These are phyloP conservation scores for Cynodonichthys magdalenae DNA, from an alignment of 2,797 vertebrate species.

Conservation along the genomic window DNA sequence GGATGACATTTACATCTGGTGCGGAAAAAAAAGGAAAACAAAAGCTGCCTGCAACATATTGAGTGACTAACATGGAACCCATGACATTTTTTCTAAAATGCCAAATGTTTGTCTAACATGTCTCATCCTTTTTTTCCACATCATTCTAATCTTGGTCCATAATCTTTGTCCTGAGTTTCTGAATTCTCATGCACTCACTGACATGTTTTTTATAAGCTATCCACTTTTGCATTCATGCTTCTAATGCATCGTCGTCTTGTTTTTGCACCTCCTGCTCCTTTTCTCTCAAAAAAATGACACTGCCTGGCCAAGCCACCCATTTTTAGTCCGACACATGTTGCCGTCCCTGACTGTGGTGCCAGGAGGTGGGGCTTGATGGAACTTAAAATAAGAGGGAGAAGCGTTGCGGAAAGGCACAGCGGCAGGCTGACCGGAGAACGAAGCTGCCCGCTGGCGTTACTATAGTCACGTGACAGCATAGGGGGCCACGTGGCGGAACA, in stretches of 20 bases:
- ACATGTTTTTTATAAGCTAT: not conserved
- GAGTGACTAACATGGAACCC: slow-evolving; percentile 48
- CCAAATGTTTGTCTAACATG: slow-evolving; percentile 46
- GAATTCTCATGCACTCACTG: not conserved
- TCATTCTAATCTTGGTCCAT: slow-evolving; percentile 11
- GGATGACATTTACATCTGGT: slow-evolving; percentile 64
- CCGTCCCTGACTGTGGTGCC: slow-evolving; percentile 30
- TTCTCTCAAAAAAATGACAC: slow-evolving; percentile 16
- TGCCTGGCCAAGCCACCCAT: slow-evolving; percentile 15
- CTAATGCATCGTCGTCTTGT: slow-evolving; percentile 24
- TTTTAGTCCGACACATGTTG: slow-evolving; percentile 40
- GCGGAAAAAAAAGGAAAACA: slow-evolving; percentile 28
- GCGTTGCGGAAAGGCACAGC: slow-evolving; percentile 15
- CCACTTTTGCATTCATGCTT: slow-evolving; percentile 12
- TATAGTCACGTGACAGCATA: slow-evolving; percentile 40
- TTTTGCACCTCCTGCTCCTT: slow-evolving; percentile 21
- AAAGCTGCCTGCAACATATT: slow-evolving; percentile 26
- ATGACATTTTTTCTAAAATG: slow-evolving; percentile 57
- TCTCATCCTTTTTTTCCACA: slow-evolving; percentile 21
- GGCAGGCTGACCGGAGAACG: slow-evolving; percentile 26
- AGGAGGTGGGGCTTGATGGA: slow-evolving; percentile 21
- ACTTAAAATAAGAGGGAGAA: not conserved
- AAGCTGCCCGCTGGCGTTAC: slow-evolving; percentile 36
- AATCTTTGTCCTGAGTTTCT: not conserved
- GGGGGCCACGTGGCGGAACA: slow-evolving; percentile 50